Base-by-base conservation (phyloP, 2,888 invertebrate genomes). In the Ichneumon xanthorius region DNA sequence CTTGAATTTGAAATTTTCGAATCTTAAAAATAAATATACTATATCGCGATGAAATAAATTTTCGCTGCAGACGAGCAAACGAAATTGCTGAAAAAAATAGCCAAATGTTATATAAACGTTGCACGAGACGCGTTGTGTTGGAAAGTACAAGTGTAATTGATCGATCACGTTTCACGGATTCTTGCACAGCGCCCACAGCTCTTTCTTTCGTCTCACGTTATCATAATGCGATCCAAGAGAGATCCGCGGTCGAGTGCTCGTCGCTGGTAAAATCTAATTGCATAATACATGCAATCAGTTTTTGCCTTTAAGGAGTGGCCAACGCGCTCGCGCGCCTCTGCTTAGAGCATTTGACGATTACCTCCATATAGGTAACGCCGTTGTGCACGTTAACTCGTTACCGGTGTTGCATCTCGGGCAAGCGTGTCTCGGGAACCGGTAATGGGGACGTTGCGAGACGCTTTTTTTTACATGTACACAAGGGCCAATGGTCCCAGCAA, bases 261-360 rank as follows among this genome's bases (percentile, higher is more conserved):
- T n/a, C 61, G 71, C 63, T 37, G 53, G 48, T 16, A 82, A 80
- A 84, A 63, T 61, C 67, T 72, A 65, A 73, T 90, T 89, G 88
- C 87, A 84, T 86, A 87, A 89, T 85, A 61, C 37, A 63, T 55
- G 82, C 84, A 81, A 87, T 81, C 75, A 86, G 82, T 81, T 87
- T 72, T 84, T 86, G 80, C 81, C 75, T 86, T 83, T 86, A 83
- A 83, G 87, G 88, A 87, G 88, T 81, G 83, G 87, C 85, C 50
- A 72, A 75, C 68, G 33, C 58, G 68, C 40, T 37, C 80, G 65
- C 82, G 50, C 68, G 26, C 30, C 33, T 80, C 50, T 73, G 58
- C 37, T n/a, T 50, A 37, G 37, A 72, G 53, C 68, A 82, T 79
- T 81, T 81, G 79, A 82, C 76, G 75, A 82, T 84, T 81, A 84